A percentile compares a stretch with the other conserved stretches of the same genome.
Conservation (phyloP, 2,797 vertebrate genomes). For the Taeniopygia guttata region DNA sequence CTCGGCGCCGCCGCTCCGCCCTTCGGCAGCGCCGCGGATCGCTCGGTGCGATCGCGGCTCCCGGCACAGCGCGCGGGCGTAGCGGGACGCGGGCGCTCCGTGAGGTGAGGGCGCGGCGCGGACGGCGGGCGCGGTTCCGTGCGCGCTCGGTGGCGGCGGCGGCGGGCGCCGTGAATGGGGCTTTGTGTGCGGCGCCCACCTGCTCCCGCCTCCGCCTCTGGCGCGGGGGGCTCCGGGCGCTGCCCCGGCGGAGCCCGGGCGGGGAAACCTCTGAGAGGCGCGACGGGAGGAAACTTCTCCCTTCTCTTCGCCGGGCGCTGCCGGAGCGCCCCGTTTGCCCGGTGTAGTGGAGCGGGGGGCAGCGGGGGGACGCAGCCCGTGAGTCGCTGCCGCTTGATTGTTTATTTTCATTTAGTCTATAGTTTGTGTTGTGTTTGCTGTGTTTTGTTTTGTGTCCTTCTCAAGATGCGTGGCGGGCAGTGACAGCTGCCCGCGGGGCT, state of each 20-base stretch:
- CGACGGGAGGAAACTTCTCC: not conserved
- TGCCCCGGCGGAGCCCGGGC: not conserved
- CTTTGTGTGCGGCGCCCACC: constrained; percentile 50
- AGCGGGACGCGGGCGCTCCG: not conserved
- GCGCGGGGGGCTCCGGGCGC: not conserved
- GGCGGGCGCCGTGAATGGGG: not conserved
- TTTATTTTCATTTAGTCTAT: not conserved
- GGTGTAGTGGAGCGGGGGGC: not conserved
- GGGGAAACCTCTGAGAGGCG: not conserved
- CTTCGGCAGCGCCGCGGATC: not conserved
- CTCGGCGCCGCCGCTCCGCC: constrained; percentile 1
- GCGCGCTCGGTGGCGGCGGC: too few species aligned
- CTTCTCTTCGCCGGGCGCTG: not conserved
- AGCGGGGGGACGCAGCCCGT: not conserved
- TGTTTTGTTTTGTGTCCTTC: not conserved
- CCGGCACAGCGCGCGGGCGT: not conserved
- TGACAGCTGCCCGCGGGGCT: not conserved
- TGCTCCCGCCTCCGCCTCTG: not conserved
- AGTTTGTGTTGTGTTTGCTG: not conserved
- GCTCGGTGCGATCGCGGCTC: not conserved
- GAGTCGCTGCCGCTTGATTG: not conserved
- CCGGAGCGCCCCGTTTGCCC: not conserved
- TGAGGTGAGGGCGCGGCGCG: not conserved
- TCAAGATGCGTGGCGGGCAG: not conserved
- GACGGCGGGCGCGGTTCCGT: too few species aligned